Evolutionary conservation across 2,113 vertebrate species (phyloP).

Genomic region (Phyllostomus discolor): DNA sequence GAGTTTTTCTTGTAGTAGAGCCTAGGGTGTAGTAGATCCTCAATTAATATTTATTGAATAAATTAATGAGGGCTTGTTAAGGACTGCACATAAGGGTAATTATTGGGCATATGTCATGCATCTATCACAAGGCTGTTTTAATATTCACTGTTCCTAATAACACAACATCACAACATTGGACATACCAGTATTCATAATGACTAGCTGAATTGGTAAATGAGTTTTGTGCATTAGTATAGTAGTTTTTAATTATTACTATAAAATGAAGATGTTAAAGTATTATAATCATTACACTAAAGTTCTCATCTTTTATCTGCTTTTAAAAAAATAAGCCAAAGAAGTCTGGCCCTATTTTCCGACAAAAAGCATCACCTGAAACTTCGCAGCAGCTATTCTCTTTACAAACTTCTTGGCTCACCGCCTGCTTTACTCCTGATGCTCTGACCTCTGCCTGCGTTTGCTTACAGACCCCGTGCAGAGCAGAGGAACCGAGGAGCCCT

Average conservation of each 20-base stretch:
- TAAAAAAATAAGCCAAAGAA: not conserved
- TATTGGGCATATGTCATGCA: not conserved
- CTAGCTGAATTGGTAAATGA: not conserved
- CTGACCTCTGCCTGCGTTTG: too few species aligned
- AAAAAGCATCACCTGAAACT: not conserved
- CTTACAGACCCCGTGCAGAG: not conserved
- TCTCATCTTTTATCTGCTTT: not conserved
- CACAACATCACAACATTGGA: not conserved
- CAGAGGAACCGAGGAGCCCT: rapidly evolving
- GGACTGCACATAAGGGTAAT: not conserved
- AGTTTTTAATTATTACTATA: not conserved
- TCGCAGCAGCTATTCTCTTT: rapidly evolving
- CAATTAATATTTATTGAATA: not conserved
- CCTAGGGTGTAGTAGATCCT: not conserved
- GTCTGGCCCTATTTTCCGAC: not conserved
- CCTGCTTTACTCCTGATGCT: not conserved
- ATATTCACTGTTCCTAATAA: not conserved
- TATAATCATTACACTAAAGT: not conserved
- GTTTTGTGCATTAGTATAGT: not conserved
- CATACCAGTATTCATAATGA: not conserved
- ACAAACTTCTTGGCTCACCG: too few species aligned
- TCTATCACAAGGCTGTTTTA: not conserved
- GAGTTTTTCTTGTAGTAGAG: not conserved
- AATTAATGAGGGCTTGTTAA: not conserved
- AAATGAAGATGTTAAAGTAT: not conserved